phyloP scores from a whole-genome alignment of 2,888 invertebrate genomes.

The Xylota segnis region DNA sequence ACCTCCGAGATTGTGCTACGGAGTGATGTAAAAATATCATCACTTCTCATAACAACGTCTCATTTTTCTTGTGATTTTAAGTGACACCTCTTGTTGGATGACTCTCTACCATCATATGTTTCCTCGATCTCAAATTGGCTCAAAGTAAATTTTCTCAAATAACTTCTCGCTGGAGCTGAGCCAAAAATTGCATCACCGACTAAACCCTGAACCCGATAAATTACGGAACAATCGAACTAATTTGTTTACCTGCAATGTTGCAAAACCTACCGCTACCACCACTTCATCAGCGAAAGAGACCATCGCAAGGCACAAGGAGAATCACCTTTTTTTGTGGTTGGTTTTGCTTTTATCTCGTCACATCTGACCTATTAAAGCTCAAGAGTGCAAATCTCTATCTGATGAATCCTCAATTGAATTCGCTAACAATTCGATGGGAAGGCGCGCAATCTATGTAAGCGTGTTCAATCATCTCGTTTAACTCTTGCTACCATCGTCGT shows the following conservation, averaged over 20 bases:
- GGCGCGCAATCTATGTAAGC: slow-evolving; percentile 22
- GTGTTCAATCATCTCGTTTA: slow-evolving; percentile 31
- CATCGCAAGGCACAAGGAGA: slow-evolving; percentile 5
- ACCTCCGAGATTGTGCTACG: too few relatives aligned
- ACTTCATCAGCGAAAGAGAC: slow-evolving; percentile 21
- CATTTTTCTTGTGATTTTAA: too few relatives aligned
- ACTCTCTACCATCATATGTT: too few relatives aligned
- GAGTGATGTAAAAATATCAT: too few relatives aligned
- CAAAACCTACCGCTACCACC: slow-evolving; percentile 9
- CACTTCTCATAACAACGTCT: too few relatives aligned
- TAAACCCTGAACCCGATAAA: slow-evolving; percentile 12
- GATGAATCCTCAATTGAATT: slow-evolving; percentile 66
- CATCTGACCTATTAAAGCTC: slow-evolving; percentile 52
- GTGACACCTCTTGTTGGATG: too few relatives aligned
- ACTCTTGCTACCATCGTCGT: slow-evolving; percentile 8
- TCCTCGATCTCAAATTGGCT: too few relatives aligned
- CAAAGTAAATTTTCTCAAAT: too few relatives aligned
- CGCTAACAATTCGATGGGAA: slow-evolving; percentile 45
- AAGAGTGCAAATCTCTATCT: slow-evolving; percentile 64
- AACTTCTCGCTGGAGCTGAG: too few relatives aligned
- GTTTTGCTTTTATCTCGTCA: slow-evolving; percentile 27
- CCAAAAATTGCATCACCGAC: neutral
- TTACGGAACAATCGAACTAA: slow-evolving; percentile 6
- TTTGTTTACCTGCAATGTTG: slow-evolving; percentile 20
- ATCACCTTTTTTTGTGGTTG: slow-evolving; percentile 27